phyloP scores from a whole-genome alignment of 2,888 invertebrate species.

The Clostera curtula region DNA sequence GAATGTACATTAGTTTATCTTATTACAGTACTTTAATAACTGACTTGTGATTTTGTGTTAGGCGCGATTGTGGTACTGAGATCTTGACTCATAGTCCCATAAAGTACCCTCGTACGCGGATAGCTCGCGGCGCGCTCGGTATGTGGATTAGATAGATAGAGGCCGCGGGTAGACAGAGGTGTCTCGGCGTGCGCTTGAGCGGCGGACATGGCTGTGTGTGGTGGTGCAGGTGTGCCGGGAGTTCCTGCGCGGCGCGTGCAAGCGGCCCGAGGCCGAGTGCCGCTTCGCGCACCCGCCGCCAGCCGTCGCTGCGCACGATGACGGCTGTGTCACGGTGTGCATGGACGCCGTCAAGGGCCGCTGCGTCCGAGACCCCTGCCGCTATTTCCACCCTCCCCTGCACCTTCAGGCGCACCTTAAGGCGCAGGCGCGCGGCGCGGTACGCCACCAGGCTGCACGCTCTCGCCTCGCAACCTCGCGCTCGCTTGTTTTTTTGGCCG shows the following conservation, averaged over 20 bases:
- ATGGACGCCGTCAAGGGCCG: conserved; percentile 99
- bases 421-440: conserved; percentile 97
- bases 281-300: conserved; percentile 99
- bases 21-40: too few species aligned
- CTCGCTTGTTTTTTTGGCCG: conserved; percentile 55
- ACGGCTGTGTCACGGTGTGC: conserved; percentile 99
- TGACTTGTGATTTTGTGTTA: too few species aligned
- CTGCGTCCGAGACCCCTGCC: conserved; percentile 99
- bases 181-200: conserved; percentile 33
- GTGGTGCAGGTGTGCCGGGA: conserved; percentile 95
- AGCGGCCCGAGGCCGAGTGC: conserved; percentile 97
- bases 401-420: conserved; percentile 99
- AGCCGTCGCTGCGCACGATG: conserved; percentile 96
- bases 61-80: too few species aligned
- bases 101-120: too few species aligned
- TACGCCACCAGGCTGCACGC: conserved; percentile 82
- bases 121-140: too few species aligned
- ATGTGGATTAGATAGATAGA: too few species aligned
- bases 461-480: conserved; percentile 64
- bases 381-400: conserved; percentile 99
- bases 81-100: too few species aligned
- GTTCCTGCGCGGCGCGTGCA: conserved; percentile 98
- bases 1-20: too few species aligned
- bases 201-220: conserved; percentile 63
- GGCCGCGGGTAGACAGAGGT: too few species aligned